Conservation (phyloP, 2,797 vertebrate genomes). For the Amniataba percoides region DNA sequence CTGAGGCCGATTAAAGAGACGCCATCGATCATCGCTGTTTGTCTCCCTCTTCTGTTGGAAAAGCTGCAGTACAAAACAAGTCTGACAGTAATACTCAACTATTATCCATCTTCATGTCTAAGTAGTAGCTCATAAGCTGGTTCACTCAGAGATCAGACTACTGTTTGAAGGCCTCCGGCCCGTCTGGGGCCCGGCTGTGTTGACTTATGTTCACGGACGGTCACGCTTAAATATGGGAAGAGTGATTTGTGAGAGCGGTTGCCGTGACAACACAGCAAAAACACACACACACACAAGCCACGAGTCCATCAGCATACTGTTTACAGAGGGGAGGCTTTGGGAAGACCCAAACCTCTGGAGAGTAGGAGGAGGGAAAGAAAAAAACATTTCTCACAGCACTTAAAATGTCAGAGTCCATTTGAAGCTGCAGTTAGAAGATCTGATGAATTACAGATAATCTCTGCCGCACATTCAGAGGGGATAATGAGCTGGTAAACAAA, state of each 20-base stretch:
- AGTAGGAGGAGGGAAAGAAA: background rate
- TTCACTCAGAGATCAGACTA: background rate
- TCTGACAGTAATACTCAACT: background rate
- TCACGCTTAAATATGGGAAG: conserved; percentile 36
- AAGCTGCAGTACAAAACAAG: conserved; percentile 12
- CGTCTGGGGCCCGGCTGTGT: background rate
- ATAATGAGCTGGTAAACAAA: background rate
- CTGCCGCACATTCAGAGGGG: background rate
- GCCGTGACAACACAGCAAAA: conserved; percentile 66
- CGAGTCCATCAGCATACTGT: conserved; percentile 42
- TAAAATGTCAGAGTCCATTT: background rate
- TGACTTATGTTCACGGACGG: conserved; percentile 24
- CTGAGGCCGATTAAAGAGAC: background rate
- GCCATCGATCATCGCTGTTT: conserved; percentile 34
- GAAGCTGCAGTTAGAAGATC: background rate
- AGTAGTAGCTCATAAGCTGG: conserved; percentile 10
- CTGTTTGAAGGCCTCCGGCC: conserved; percentile 27
- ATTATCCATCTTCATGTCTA: conserved; percentile 6
- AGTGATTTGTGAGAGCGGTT: conserved; percentile 49
- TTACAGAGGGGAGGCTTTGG: conserved; percentile 60
- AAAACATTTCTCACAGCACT: conserved; percentile 17
- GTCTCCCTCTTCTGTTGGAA: conserved; percentile 80
- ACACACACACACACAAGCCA: conserved; percentile 70
- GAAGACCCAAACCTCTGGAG: conserved; percentile 40
- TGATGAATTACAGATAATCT: background rate